phyloP scores from a whole-genome alignment of 1,140 invertebrate genomes.

The Bombus huntii region DNA sequence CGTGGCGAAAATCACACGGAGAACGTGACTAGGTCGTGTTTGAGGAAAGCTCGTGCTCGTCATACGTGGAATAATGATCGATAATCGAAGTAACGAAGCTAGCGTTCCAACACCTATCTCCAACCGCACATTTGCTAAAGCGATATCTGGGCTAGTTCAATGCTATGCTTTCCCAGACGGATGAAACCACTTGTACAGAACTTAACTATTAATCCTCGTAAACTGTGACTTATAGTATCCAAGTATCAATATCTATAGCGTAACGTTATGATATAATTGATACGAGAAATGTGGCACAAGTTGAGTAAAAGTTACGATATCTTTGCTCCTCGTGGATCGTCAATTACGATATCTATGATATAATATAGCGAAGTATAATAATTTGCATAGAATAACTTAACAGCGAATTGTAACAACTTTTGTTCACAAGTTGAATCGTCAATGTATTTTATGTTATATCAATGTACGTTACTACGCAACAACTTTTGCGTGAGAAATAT shows the following conservation, averaged over 20 bases:
- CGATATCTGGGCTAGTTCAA: neutral
- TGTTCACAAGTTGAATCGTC: too few relatives aligned
- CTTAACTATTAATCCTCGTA: neutral
- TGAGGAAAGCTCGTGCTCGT: slow-evolving; percentile 29
- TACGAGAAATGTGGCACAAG: too few relatives aligned
- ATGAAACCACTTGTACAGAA: neutral
- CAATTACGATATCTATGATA: neutral
- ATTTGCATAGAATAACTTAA: too few relatives aligned
- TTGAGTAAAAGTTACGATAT: too few relatives aligned
- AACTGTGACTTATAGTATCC: neutral
- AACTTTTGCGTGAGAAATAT: too few relatives aligned
- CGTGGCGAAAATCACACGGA: slow-evolving; percentile 31
- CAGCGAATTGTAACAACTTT: too few relatives aligned
- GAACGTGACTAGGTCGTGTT: slow-evolving; percentile 45
- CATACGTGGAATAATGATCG: slow-evolving; percentile 46
- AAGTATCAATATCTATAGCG: too few relatives aligned
- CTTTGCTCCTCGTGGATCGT: neutral
- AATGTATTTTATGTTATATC: too few relatives aligned
- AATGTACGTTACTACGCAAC: too few relatives aligned
- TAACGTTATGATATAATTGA: neutral
- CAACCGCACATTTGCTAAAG: neutral
- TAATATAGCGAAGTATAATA: too few relatives aligned
- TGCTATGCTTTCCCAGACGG: too few relatives aligned
- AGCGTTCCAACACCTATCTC: neutral
- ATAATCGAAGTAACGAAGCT: slow-evolving; percentile 50